Percentiles rank a stretch among this genome's conserved stretches.
phyloP scores from a whole-genome alignment of 2,888 invertebrate genomes.

The Julus scandinavius region DNA sequence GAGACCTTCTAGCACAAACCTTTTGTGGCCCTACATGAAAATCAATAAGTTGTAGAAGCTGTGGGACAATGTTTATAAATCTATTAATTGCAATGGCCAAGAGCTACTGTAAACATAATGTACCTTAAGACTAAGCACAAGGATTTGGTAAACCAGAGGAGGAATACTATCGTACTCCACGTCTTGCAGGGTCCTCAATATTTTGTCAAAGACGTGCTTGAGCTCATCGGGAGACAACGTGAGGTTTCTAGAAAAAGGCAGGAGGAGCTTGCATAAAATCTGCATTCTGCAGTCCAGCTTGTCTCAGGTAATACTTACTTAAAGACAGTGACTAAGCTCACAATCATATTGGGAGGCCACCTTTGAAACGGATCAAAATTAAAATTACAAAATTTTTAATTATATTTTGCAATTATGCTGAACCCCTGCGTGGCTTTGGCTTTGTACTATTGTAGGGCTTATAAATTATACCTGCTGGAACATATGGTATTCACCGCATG shows the following conservation, averaged over 20 bases:
- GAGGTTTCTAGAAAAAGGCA: slow-evolving; percentile 62
- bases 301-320: slow-evolving; percentile 52
- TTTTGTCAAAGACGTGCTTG: slow-evolving; percentile 64
- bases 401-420: too few species aligned
- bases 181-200: slow-evolving; percentile 63
- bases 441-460: too few species aligned
- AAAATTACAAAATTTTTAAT: neutral
- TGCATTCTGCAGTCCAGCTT: neutral
- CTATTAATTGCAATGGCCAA: neutral
- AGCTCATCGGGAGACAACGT: slow-evolving; percentile 64
- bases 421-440: too few species aligned
- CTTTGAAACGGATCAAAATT: slow-evolving; percentile 60
- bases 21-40: slow-evolving; percentile 64
- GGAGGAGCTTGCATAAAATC: neutral
- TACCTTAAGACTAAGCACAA: slow-evolving; percentile 65
- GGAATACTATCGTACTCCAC: slow-evolving; percentile 65
- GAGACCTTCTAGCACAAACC: slow-evolving; percentile 64
- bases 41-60: neutral
- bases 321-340: slow-evolving; percentile 64
- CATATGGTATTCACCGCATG: slow-evolving; percentile 30
- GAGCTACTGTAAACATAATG: neutral
- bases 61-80: slow-evolving; percentile 6
- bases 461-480: neutral
- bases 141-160: slow-evolving; percentile 65
- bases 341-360: slow-evolving; percentile 63